phyloP scores from a whole-genome alignment of 2,113 vertebrate genomes.

The Cheirogaleus medius region DNA sequence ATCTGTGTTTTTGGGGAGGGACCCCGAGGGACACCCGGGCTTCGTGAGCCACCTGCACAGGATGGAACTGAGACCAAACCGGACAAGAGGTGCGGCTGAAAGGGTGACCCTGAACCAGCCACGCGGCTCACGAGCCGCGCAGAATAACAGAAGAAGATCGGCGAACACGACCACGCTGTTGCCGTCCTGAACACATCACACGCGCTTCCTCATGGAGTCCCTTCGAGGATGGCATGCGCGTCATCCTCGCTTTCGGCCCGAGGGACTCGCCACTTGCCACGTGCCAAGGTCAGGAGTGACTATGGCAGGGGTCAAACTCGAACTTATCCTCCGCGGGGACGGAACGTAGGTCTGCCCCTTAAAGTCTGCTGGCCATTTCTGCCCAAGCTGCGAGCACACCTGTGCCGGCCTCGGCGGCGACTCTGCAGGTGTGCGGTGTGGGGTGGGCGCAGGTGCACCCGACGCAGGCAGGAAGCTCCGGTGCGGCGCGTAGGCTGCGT shows the following conservation, averaged over 20 bases:
- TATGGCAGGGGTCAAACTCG: accelerated
- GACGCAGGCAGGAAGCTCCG: background rate
- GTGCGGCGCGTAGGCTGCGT: accelerated
- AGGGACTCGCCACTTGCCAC: background rate
- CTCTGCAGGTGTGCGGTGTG: accelerated
- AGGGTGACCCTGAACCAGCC: accelerated
- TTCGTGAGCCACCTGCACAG: background rate
- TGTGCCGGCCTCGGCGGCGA: too few species aligned
- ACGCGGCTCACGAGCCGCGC: accelerated
- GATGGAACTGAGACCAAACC: accelerated
- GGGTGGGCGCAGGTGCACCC: accelerated
- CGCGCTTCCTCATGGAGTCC: accelerated
- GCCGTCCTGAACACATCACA: accelerated
- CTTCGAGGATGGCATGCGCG: accelerated
- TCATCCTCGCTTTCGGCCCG: too few species aligned
- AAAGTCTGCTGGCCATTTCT: background rate
- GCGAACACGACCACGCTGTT: too few species aligned
- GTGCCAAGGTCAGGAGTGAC: background rate
- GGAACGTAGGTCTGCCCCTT: accelerated
- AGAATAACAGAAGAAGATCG: too few species aligned
- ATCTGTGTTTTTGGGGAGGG: background rate
- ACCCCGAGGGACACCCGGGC: background rate
- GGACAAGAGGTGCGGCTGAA: accelerated
- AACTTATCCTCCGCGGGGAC: accelerated
- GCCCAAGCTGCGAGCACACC: background rate